Evolutionary conservation across 2,113 vertebrate species (phyloP), one percentile per base, ranked within the genome.

Genomic region (Eonycteris spelaea): DNA sequence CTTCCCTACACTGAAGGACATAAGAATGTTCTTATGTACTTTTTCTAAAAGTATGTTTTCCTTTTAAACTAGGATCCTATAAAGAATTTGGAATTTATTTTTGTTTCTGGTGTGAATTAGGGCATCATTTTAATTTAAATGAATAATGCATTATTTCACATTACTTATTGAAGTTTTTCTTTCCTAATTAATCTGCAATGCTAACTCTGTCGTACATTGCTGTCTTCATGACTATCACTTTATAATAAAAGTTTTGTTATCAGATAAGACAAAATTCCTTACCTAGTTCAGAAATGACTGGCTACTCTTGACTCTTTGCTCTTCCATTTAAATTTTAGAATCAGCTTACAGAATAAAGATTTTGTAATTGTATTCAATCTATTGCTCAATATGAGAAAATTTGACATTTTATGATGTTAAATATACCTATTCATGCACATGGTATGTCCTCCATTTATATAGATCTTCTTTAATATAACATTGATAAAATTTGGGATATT

Each of bases 241-340:
- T 43, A 38, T 59, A 61, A 90, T 43, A 35, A 67, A 87, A 90
- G 9, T 24, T 63, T 89, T 95, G 48, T 77, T 84, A 71, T 40
- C 65, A 89, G 22, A 19, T 79, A 85, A 67, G 45, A 77, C 22
- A 82, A 40, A 10, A 78, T 35, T 91, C 30, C 28, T 84, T 51
- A 75, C 11, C 8, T 33, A 70, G 38, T 35, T 93, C 83, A 85
- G 21, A 96, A 74, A 38, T 18, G 26, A 65, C 30, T 88, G 35
- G 35, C 59, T 91, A 51, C 24, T 83, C 28, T 74, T 68, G 35
- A 80, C 15, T 7, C 24, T 74, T 86, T 51, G 45, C 30, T 26
- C 48, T 90, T 93, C 45, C 45, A 57, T 45, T 94, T 94, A 86
- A 83, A 71, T 73, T 82, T 92, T n/a, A 86, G 79, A 74, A 95